phyloP scores from a whole-genome alignment of 1,140 invertebrate species.

The Sycophila sp. region DNA sequence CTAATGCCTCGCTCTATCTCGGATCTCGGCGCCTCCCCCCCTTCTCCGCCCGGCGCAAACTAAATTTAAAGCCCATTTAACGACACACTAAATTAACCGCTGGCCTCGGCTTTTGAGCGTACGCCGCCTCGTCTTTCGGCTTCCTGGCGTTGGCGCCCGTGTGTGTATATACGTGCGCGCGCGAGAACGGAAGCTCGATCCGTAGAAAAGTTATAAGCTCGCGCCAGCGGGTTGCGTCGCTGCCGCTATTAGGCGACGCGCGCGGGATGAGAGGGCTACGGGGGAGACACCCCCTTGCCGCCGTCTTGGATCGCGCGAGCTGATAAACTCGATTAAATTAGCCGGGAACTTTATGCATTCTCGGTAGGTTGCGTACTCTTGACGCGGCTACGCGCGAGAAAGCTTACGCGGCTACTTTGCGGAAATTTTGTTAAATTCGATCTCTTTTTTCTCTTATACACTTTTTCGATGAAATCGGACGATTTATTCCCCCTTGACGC shows the following conservation, averaged over 20 bases:
- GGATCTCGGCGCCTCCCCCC: background rate
- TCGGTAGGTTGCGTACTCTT: too few relatives aligned
- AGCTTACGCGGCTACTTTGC: background rate
- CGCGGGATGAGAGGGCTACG: background rate
- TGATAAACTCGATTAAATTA: constrained; percentile 6
- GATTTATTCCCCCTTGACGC: too few relatives aligned
- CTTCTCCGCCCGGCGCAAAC: background rate
- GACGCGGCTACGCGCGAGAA: too few relatives aligned
- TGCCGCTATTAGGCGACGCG: background rate
- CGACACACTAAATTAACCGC: constrained; percentile 28
- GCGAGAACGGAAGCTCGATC: background rate
- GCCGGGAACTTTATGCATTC: background rate
- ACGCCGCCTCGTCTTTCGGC: too few relatives aligned
- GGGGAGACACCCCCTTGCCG: background rate
- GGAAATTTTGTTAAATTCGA: too few relatives aligned
- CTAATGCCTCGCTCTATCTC: constrained; percentile 8
- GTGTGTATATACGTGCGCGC: background rate
- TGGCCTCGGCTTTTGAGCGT: too few relatives aligned
- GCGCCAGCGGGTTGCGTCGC: too few relatives aligned
- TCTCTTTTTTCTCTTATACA: too few relatives aligned
- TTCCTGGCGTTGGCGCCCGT: background rate
- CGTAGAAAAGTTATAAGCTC: background rate
- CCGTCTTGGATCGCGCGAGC: background rate
- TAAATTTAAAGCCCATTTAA: constrained; percentile 34
- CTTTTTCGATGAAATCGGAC: too few relatives aligned